Evolutionary conservation across 2,113 vertebrate genomes (phyloP), one percentile per base, ranked within the genome.

Genomic region (Pygoscelis adeliae): DNA sequence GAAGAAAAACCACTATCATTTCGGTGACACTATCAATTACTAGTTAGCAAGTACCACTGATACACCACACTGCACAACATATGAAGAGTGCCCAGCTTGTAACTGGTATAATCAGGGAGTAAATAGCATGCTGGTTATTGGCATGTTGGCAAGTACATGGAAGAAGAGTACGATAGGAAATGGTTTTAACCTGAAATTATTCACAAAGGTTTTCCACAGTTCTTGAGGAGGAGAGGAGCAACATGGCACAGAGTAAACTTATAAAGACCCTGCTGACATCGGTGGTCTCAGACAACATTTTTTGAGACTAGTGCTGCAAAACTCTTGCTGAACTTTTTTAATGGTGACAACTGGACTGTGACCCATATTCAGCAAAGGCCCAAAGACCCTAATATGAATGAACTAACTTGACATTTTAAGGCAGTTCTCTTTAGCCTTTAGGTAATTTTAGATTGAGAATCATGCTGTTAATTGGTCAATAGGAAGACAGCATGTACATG

Each of bases 391-490:
- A 15, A 58, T 20, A 38, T 2, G 13, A 83, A 53, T 11, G 6
- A 73, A 34, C 2, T 18, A 47, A 49, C 72, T 40, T 52, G 40
- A 36, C 15, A 26, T 50, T 83, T 90, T 82, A 58, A 59, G 26
- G 9, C 11, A 52, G 9, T 19, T 21, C 16, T n/a, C 82, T 79
- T 82, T n/a, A 79, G 11, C 8, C 18, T 55, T 74, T 29, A 74
- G 3, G 15, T 59, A 58, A 74, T 47, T 84, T 58, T 71, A 84
- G 29, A 15, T n/a, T 58, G 50, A 73, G 25, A 38, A 2, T 47
- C 2, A 0, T 0, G 0, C 3, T 65, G 22, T 22, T 61, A 53
- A 27, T 30, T 36, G 14, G 3, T 71, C 1, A 0, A 8, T 32
- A 65, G 9, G 26, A 83, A 78, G 34, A 61, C 8, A 52, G 6